Base-by-base conservation (phyloP, 2,888 invertebrate species). In the Drosophila lacicola region DNA sequence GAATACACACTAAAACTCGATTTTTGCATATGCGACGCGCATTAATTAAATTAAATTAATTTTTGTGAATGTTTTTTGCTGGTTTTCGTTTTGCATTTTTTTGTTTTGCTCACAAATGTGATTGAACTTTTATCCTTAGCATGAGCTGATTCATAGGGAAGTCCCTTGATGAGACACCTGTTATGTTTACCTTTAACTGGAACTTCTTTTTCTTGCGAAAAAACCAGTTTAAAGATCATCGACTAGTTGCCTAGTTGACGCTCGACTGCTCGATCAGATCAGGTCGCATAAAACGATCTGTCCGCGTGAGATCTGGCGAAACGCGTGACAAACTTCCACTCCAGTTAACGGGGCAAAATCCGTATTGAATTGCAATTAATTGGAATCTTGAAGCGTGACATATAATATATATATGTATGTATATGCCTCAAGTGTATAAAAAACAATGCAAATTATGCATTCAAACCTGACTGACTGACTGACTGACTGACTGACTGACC, bases 71-170 rank as follows among this genome's bases (percentile, higher is more conserved):
- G n/a, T 29, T 36, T 9, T 11, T 5, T 17, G 6, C 11, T 5
- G 41, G 29, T 25, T 33, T 5, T 34, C 3, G 2, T 33, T 13
- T 9, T 36, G 45, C 21, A 34, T 42, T 1, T n/a, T 25, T 42
- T 14, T 50, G 10, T 39, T 55, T 66, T 41, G 11, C 44, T 50
- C 33, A 34, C 13, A 17, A 29, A 69, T 13, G 50, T 50, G 44
- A 36, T 13, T 69, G 55, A 68, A 50, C 39, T 41, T 39, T 45
- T 58, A 73, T 75, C 75, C 78, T 78, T 73, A 72, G 25, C 10
- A 1, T 3, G 1, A n/a, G 36, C 6, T 69, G 74, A 65, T n/a
- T 74, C 74, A 74, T 42, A 29, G 60, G 58, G 54, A 61, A 70
- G 37, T 39, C 54, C 74, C 56, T 46, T 33, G 37, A 19, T 44